These are phyloP conservation scores for Orientallactaga bullata DNA, from an alignment of 2,113 vertebrate genomes.

Conservation along the genomic window DNA sequence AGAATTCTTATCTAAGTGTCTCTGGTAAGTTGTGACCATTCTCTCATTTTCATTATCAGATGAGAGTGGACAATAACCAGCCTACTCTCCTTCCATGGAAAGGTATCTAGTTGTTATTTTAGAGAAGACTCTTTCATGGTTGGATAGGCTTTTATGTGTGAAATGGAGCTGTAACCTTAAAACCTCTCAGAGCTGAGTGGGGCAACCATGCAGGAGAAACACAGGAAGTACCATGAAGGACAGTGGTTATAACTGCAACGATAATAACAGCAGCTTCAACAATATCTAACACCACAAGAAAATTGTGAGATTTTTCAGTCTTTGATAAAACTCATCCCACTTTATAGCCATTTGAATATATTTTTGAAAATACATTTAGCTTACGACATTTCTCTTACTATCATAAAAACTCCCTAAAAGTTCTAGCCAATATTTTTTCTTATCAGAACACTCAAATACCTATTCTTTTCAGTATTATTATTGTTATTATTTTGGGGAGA, in stretches of 20 bases:
- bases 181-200: too few relatives aligned
- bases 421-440: not conserved
- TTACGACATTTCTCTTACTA: not conserved
- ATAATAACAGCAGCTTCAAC: not conserved
- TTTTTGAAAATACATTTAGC: conserved; percentile 5
- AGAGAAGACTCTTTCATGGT: not conserved
- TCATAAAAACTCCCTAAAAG: not conserved
- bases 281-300: not conserved
- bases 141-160: accelerated
- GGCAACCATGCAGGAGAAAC: too few relatives aligned
- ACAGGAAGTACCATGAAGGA: not conserved
- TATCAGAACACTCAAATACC: not conserved
- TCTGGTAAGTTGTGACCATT: not conserved
- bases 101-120: not conserved
- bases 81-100: not conserved
- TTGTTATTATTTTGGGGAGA: too few relatives aligned
- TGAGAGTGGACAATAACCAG: not conserved
- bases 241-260: not conserved
- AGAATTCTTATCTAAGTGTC: not conserved
- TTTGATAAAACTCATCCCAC: not conserved
- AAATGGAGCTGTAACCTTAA: not conserved
- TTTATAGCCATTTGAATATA: not conserved
- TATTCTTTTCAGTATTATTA: not conserved
- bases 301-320: not conserved
- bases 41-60: not conserved